Evolutionary conservation across 2,113 vertebrate genomes (phyloP).

Genomic region (Hipposideros armiger): DNA sequence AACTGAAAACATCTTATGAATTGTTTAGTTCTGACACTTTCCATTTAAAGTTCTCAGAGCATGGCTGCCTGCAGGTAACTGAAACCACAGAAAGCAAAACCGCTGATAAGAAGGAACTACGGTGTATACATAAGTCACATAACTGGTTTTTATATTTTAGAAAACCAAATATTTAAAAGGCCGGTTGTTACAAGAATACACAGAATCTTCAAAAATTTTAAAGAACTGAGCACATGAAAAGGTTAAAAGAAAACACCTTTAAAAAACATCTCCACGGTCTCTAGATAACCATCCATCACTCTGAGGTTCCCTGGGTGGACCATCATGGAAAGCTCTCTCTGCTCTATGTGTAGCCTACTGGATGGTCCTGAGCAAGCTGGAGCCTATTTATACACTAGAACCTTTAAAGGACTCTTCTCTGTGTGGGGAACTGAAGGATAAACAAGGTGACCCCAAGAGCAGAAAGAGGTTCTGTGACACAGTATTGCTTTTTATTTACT

Average conservation of each 20-base stretch:
- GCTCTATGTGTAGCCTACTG: background rate
- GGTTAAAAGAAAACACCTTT: background rate
- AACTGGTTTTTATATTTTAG: constrained; percentile 18
- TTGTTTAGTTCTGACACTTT: too few species aligned
- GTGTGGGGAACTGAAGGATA: background rate
- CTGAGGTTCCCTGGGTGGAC: background rate
- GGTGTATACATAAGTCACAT: background rate
- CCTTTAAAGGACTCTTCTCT: background rate
- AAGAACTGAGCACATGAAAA: background rate
- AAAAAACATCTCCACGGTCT: background rate
- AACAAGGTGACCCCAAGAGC: background rate
- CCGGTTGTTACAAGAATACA: constrained; percentile 6
- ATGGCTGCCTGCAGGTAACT: too few species aligned
- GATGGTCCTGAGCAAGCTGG: background rate
- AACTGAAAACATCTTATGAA: too few species aligned
- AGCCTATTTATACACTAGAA: background rate
- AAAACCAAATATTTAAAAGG: constrained; percentile 47
- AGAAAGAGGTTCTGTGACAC: background rate
- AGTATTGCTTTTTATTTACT: background rate
- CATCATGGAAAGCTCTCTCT: background rate
- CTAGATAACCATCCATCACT: background rate
- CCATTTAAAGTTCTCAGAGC: too few species aligned
- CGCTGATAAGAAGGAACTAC: too few species aligned
- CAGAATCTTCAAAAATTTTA: constrained; percentile 9
- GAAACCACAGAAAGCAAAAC: too few species aligned